These are phyloP conservation scores for Ptilodon capucinus DNA, from an alignment of 2,888 invertebrate genomes.

Conservation along the genomic window DNA sequence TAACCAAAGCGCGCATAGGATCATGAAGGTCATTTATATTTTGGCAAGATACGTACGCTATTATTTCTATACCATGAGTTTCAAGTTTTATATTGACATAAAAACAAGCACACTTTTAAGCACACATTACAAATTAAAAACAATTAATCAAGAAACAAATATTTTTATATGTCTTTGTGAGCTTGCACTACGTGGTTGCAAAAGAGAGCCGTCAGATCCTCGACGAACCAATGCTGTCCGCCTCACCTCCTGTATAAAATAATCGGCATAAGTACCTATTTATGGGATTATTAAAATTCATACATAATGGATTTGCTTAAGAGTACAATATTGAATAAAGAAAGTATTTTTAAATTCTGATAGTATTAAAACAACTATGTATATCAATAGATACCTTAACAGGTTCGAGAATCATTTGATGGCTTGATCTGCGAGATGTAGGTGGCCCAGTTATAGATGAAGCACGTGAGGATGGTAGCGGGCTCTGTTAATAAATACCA, in stretches of 20 bases:
- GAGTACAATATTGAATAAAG: too few relatives aligned
- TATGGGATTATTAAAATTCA: background rate
- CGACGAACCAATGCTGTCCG: constrained; percentile 68
- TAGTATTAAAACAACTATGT: too few relatives aligned
- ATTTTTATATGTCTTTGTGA: constrained; percentile 70
- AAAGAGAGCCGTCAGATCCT: constrained; percentile 70
- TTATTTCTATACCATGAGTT: too few relatives aligned
- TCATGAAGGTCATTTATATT: too few relatives aligned
- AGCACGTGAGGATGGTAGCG: constrained; percentile 62
- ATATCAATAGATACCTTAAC: constrained; percentile 50
- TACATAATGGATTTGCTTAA: too few relatives aligned
- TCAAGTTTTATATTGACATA: background rate
- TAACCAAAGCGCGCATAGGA: too few relatives aligned
- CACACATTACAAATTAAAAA: constrained; percentile 4
- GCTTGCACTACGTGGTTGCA: constrained; percentile 54
- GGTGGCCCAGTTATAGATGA: constrained; percentile 73
- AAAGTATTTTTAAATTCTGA: too few relatives aligned
- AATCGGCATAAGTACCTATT: constrained; percentile 8
- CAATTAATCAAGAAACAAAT: constrained; percentile 51
- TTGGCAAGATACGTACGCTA: too few relatives aligned
- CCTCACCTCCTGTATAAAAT: constrained; percentile 60
- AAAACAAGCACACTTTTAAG: background rate
- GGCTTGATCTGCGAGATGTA: constrained; percentile 73
- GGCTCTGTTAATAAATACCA: constrained; percentile 46
- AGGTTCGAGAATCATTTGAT: constrained; percentile 68